These are phyloP conservation scores for Drosophila colorata DNA, from an alignment of 2,888 invertebrate species.

Conservation along the genomic window DNA sequence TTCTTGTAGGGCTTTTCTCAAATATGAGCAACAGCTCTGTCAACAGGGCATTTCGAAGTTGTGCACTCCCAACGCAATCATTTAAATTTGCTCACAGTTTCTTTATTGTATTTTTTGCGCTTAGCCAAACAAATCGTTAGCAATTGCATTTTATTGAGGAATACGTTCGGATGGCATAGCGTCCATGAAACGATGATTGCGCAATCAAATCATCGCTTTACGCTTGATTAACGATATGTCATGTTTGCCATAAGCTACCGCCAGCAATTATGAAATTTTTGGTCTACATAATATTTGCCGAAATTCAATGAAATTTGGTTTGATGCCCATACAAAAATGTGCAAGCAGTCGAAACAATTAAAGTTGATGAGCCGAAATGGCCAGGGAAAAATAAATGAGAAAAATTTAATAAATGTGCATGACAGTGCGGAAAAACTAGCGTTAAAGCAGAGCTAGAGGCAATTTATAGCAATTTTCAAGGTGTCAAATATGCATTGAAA, in stretches of 20 bases:
- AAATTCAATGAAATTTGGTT: slow-evolving; percentile 25
- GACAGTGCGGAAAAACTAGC: neutral
- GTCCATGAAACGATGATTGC: slow-evolving; percentile 41
- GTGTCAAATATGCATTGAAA: neutral
- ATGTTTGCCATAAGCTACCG: slow-evolving; percentile 48
- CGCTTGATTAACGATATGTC: slow-evolving; percentile 71
- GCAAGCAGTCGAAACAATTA: slow-evolving; percentile 26
- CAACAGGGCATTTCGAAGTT: neutral
- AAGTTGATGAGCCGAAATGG: slow-evolving; percentile 23
- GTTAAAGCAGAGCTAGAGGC: neutral
- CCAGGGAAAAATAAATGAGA: neutral
- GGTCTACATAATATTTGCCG: slow-evolving; percentile 21
- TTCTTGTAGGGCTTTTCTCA: no score
- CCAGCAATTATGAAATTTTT: slow-evolving; percentile 49
- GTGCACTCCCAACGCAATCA: neutral
- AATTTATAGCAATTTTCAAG: neutral
- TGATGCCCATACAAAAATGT: slow-evolving; percentile 2
- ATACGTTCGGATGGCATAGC: neutral
- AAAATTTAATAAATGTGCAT: slow-evolving; percentile 5
- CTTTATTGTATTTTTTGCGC: slow-evolving; percentile 48
- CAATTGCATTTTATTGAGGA: slow-evolving; percentile 44
- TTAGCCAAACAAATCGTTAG: slow-evolving; percentile 74
- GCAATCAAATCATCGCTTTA: slow-evolving; percentile 73
- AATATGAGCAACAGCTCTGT: neutral
- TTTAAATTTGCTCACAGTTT: slow-evolving; percentile 9